A percentile compares a stretch with the other conserved stretches of the same genome.
Conservation (phyloP, 2,888 invertebrate species). For the Altica lythri region DNA sequence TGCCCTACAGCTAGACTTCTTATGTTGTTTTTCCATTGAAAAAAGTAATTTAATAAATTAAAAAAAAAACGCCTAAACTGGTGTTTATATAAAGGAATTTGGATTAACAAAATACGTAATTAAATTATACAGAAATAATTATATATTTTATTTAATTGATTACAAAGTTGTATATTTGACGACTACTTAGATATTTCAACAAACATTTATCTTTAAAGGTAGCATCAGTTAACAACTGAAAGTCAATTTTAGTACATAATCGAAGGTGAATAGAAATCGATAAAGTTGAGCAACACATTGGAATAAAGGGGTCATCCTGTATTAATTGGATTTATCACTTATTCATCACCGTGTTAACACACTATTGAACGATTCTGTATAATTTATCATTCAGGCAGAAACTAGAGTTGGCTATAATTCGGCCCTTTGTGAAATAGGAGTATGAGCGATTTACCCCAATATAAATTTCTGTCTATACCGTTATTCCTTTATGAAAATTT, state of each 20-base stretch:
- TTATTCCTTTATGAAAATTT: background rate
- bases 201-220: too few species aligned
- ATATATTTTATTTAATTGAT: too few species aligned
- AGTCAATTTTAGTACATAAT: slow-evolving; percentile 3
- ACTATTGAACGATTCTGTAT: slow-evolving; percentile 24
- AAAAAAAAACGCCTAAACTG: too few species aligned
- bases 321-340: slow-evolving; percentile 26
- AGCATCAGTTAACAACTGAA: slow-evolving; percentile 6
- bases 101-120: too few species aligned
- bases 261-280: slow-evolving; percentile 15
- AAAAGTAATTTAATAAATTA: too few species aligned
- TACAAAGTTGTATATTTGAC: too few species aligned
- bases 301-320: slow-evolving; percentile 24
- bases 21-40: too few species aligned
- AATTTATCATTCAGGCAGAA: slow-evolving; percentile 25
- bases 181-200: too few species aligned
- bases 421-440: background rate
- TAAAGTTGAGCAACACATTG: slow-evolving; percentile 18
- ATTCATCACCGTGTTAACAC: slow-evolving; percentile 26
- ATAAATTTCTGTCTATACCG: background rate
- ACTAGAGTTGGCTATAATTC: slow-evolving; percentile 9
- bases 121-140: too few species aligned
- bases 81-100: too few species aligned
- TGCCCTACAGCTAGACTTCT: too few species aligned
- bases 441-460: background rate